These are phyloP conservation scores for Phyllotreta cruciferae DNA, from an alignment of 2,888 invertebrate species.

Conservation along the genomic window DNA sequence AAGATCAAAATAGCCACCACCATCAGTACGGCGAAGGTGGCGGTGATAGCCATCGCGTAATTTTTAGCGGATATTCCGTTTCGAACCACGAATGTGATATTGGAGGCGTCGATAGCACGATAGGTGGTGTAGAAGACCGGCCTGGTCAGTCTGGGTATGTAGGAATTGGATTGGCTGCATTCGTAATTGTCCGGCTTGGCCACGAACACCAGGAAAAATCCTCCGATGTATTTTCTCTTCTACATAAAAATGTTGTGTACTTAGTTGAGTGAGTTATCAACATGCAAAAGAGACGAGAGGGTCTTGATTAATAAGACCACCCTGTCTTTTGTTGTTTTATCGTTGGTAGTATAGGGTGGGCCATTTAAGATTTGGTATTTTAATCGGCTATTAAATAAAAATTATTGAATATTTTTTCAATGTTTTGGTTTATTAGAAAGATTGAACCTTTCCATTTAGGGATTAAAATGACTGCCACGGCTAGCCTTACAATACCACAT, in stretches of 20 bases:
- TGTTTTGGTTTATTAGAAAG: no score
- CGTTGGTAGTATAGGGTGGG: no score
- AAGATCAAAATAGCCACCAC: conserved; percentile 63
- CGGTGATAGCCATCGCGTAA: conserved; percentile 67
- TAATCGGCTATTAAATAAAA: no score
- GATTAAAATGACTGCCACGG: no score
- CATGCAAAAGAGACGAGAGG: background rate
- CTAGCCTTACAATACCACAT: no score
- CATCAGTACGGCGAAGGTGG: conserved; percentile 64
- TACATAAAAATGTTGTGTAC: conserved; percentile 56
- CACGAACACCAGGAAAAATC: conserved; percentile 82
- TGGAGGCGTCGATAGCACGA: conserved; percentile 49
- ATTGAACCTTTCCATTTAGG: no score
- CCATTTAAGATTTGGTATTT: no score
- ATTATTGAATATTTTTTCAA: no score
- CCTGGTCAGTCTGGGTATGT: conserved; percentile 46
- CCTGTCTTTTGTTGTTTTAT: background rate
- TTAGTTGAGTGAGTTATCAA: conserved; percentile 5
- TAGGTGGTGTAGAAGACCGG: conserved; percentile 3
- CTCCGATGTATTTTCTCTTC: conserved; percentile 70
- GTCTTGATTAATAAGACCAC: no score
- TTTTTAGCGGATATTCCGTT: conserved; percentile 68
- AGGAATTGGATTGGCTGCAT: conserved; percentile 58
- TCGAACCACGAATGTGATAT: conserved; percentile 61
- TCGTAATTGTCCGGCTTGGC: conserved; percentile 73